Base-by-base conservation (phyloP, 2,888 invertebrate species). In the Metellina segmentata region DNA sequence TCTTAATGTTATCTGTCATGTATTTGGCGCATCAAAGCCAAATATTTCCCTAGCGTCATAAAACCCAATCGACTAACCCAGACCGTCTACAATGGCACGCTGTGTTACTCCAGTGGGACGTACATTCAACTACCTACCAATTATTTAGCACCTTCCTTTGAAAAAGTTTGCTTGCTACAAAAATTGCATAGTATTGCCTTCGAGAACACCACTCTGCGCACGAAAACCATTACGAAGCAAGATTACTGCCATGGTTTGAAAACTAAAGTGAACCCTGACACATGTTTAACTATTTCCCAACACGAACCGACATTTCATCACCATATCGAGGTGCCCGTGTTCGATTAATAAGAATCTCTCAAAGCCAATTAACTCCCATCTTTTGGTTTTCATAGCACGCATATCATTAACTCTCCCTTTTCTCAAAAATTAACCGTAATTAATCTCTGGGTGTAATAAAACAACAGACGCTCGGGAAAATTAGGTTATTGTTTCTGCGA, bases 401-500 rank as follows among this genome's bases (percentile, higher is more conserved):
- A 71, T 87, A 79, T 79, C 79, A 79, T 87, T 87, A 79, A 61
- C 81, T 79, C 79, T 78, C 69, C 77, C 49, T 78, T 77, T 86
- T 77, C 34, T 72, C 81, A 52, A 51, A 79, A 79, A 87, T 79
- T 87, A 87, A 71, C 34, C 9, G 79, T 53, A 87, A 87, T 87
- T 79, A 87, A 87, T 87, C 78, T 69, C 75, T 6, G 72, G 70
- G 72, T 72, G 71, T 72, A 53, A 74, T 61, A 74, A 75, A 81
- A 85, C 85, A 85, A 85, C 85, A 53, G 74, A 85, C 74, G 74
- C 53, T 13, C 51, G 34, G 69, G 49, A 48, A 52, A 87, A 72
- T 72, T 71, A 79, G 87, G 87, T 87, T 87, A 87, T 87, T 87
- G 87, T 72, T 87, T 72, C 78, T 70, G 13, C 70, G 61, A 20